These are phyloP conservation scores for Nemotelus pantherinus DNA, from an alignment of 2,888 invertebrate species.

Conservation along the genomic window DNA sequence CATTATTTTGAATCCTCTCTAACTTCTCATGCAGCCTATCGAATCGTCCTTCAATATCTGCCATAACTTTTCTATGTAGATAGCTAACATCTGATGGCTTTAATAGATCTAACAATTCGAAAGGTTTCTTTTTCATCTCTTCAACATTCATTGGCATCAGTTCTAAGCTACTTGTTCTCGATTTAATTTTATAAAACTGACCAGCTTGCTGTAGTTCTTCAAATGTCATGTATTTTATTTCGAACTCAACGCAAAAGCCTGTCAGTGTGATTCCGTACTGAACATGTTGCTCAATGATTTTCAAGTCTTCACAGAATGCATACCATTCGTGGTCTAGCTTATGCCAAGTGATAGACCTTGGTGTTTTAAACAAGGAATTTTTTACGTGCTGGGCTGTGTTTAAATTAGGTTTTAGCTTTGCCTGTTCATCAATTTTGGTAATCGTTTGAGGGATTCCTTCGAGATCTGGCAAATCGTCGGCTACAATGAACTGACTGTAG, in stretches of 20 bases:
- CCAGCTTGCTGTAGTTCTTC: conserved; percentile 9
- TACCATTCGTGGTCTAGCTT: conserved; percentile 3
- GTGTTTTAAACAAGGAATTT: background rate
- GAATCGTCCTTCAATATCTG: background rate
- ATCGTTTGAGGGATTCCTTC: background rate
- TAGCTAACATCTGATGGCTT: conserved; percentile 4
- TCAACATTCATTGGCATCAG: conserved; percentile 8
- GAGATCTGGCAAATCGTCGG: background rate
- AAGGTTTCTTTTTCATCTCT: conserved; percentile 50
- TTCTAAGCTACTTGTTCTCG: background rate
- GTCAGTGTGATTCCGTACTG: background rate
- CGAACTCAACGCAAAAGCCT: conserved; percentile 15
- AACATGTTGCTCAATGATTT: background rate
- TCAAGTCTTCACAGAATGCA: background rate
- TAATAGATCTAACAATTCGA: conserved; percentile 52
- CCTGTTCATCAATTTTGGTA: background rate
- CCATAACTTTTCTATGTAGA: background rate
- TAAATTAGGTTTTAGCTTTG: background rate
- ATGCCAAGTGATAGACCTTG: background rate
- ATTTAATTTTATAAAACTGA: conserved; percentile 6
- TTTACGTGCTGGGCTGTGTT: background rate
- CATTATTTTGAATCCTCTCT: background rate
- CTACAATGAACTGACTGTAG: conserved; percentile 1
- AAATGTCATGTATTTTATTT: conserved; percentile 21
- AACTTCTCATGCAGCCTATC: background rate